phyloP scores from a whole-genome alignment of 2,888 invertebrate genomes.

The Hypsopygia costalis region DNA sequence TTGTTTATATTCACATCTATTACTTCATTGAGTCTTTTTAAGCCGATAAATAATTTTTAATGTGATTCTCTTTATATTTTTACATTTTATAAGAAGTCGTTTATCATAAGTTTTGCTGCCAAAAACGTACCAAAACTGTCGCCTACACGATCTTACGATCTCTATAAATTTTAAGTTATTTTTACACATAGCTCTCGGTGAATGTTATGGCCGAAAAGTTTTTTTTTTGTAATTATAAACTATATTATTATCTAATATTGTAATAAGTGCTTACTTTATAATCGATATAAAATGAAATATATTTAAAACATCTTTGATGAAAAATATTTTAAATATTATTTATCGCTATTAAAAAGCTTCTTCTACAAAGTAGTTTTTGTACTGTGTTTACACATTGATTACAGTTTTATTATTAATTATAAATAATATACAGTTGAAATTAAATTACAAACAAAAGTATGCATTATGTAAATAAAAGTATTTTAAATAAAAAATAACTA shows the following conservation, averaged over 20 bases:
- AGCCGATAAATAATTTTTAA: too few relatives aligned
- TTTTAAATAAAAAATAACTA: neutral
- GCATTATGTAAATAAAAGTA: neutral
- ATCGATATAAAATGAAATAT: neutral
- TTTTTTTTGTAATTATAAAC: neutral
- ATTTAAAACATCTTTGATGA: neutral
- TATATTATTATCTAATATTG: neutral
- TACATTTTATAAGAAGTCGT: neutral
- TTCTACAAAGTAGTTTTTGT: slow-evolving; percentile 38
- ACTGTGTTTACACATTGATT: slow-evolving; percentile 29
- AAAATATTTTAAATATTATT: slow-evolving; percentile 5
- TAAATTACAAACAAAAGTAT: neutral
- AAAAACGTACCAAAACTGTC: neutral
- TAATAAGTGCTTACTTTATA: neutral
- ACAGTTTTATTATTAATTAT: slow-evolving; percentile 16
- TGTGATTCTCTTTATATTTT: neutral
- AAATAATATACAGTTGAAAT: slow-evolving; percentile 10
- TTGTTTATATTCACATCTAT: too few relatives aligned
- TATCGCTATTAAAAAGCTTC: slow-evolving; percentile 28
- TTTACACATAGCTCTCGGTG: neutral
- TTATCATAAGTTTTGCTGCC: neutral
- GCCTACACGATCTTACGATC: neutral
- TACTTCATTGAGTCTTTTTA: too few relatives aligned
- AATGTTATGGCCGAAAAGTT: neutral
- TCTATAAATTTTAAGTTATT: neutral